Evolutionary conservation across 2,113 vertebrate genomes (phyloP), one percentile per base, ranked within the genome.

Genomic region (Ptychochromis oligacanthus): DNA sequence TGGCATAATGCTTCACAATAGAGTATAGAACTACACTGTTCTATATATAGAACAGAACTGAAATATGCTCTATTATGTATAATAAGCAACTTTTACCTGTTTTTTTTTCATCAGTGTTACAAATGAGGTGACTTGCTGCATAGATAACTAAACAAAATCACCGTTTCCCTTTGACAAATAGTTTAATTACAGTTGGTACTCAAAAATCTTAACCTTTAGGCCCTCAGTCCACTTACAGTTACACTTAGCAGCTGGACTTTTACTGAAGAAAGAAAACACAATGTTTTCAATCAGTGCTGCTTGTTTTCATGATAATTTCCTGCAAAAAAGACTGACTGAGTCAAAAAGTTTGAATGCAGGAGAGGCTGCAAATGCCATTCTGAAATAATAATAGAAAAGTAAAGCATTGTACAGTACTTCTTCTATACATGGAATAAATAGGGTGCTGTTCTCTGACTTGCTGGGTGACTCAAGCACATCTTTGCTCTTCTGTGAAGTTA

Each of bases 341-440:
- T 87, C 79, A 87, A 57, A 40, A 8, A 15, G 22, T 82, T 20
- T 61, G 9, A 28, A 54, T 43, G 55, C 49, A 72, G 46, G n/a
- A 58, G 49, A 62, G 65, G 43, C 62, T 80, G 65, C 24, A 62
- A 40, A 57, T 43, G n/a, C 12, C 22, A 43, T 28, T 67, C 28
- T 40, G 38, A 15, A 65, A 61, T 54, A 67, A 56, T 59, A 81
- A 60, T n/a, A 40, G 77, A 54, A 65, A 75, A 57, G 70, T 49
- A 14, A 65, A 2, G 18, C 10, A 67, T 14, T 36, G 5, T 1
- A 26, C 61, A 7, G 38, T 40, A 54, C 58, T 83, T 79, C 78
- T 80, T 72, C 22, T 83, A 54, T 10, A 46, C 20, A n/a, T 60
- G n/a, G 59, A 78, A 81, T 56, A 56, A 89, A 75, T 24, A 22